Conservation (phyloP, 2,888 invertebrate genomes). For the Isotomurus palustris region DNA sequence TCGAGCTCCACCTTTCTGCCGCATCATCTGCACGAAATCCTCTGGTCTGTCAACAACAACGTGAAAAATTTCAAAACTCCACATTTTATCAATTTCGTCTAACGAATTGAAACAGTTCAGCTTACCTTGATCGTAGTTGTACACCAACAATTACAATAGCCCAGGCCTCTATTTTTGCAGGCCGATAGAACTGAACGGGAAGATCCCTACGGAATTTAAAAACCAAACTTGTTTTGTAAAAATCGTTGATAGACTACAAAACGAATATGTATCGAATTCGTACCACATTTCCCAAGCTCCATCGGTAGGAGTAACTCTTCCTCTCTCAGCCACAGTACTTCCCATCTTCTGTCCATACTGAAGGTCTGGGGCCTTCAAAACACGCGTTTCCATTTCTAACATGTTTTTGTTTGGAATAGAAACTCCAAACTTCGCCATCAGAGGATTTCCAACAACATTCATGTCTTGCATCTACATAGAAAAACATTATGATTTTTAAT, state of each 20-base stretch:
- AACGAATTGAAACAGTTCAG: too few species aligned
- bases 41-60: not conserved
- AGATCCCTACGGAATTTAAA: not conserved
- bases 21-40: not conserved
- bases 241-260: not conserved
- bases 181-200: constrained; percentile 2
- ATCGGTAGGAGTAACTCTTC: not conserved
- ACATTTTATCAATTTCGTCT: too few species aligned
- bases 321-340: not conserved
- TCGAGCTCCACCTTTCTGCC: not conserved
- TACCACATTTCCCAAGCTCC: constrained; percentile 10
- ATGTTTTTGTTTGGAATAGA: not conserved
- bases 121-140: too few species aligned
- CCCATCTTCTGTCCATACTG: constrained; percentile 4
- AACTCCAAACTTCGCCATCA: constrained; percentile 11
- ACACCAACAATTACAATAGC: not conserved
- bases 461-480: not conserved
- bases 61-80: not conserved
- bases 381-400: constrained; percentile 6
- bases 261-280: too few species aligned
- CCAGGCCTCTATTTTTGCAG: constrained; percentile 2
- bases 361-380: constrained; percentile 14
- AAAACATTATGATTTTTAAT: not conserved
- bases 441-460: not conserved
- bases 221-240: not conserved